Percentiles rank a stretch among this genome's conserved stretches.
These are phyloP conservation scores for Euplexia lucipara DNA, from an alignment of 2,888 invertebrate genomes.

Conservation along the genomic window DNA sequence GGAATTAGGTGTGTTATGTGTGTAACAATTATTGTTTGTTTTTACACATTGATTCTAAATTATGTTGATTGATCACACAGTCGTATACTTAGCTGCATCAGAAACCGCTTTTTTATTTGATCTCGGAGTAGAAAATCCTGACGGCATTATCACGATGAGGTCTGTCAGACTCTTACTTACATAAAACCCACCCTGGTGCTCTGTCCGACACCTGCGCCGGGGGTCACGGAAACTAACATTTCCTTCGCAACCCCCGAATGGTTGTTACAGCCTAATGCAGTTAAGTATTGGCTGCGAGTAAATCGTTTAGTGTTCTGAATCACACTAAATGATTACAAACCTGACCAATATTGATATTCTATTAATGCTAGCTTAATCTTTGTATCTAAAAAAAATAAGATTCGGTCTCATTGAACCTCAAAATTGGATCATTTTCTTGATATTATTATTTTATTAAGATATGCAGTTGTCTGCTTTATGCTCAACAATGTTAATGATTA, in stretches of 20 bases:
- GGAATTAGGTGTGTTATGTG: slow-evolving; percentile 23
- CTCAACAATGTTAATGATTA: not conserved
- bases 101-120: too few species aligned
- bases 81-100: too few species aligned
- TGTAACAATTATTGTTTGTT: slow-evolving; percentile 2
- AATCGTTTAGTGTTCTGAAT: too few species aligned
- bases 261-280: too few species aligned
- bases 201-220: too few species aligned
- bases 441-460: not conserved
- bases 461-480: not conserved
- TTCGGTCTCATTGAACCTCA: not conserved
- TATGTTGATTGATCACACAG: not conserved
- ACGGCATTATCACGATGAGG: too few species aligned
- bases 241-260: too few species aligned
- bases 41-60: not conserved
- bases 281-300: not conserved
- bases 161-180: too few species aligned
- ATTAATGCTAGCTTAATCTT: not conserved
- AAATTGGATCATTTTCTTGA: not conserved
- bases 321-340: not conserved
- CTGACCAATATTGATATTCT: not conserved
- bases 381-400: not conserved
- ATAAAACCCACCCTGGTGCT: too few species aligned
- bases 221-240: too few species aligned
- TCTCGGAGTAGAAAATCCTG: too few species aligned